Percentiles rank a stretch among this genome's conserved stretches.
Evolutionary conservation across 2,888 invertebrate species (phyloP).

Genomic region (Eilema sororculum): DNA sequence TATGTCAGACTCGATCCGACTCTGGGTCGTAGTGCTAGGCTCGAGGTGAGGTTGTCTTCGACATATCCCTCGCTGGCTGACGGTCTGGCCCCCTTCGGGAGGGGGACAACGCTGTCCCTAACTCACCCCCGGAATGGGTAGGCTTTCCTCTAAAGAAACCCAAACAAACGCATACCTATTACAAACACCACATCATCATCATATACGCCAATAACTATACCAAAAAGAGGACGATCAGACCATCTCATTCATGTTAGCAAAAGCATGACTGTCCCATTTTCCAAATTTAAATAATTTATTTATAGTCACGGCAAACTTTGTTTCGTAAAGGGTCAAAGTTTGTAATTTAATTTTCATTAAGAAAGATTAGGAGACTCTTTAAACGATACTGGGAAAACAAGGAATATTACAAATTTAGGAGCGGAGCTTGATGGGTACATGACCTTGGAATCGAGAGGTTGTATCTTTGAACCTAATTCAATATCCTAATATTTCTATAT

Average conservation of each 20-base stretch:
- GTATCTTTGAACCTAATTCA: neutral
- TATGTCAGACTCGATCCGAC: no score
- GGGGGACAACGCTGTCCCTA: no score
- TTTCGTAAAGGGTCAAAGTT: neutral
- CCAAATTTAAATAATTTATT: neutral
- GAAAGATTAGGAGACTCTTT: neutral
- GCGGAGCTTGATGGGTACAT: neutral
- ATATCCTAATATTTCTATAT: neutral
- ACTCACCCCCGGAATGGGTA: no score
- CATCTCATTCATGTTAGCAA: neutral
- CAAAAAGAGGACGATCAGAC: neutral
- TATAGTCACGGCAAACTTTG: neutral
- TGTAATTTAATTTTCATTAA: slow-evolving; percentile 4
- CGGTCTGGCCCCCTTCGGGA: no score
- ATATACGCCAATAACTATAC: no score
- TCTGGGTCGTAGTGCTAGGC: no score
- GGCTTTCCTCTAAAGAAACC: no score
- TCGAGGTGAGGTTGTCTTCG: no score
- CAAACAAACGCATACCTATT: no score
- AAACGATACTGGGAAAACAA: slow-evolving; percentile 8
- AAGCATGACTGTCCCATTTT: slow-evolving; percentile 5
- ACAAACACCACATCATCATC: no score
- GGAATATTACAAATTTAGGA: neutral
- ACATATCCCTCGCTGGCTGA: no score
- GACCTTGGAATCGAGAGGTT: neutral